phyloP scores from a whole-genome alignment of 2,113 vertebrate genomes.

The Gasterosteus aculeatus region DNA sequence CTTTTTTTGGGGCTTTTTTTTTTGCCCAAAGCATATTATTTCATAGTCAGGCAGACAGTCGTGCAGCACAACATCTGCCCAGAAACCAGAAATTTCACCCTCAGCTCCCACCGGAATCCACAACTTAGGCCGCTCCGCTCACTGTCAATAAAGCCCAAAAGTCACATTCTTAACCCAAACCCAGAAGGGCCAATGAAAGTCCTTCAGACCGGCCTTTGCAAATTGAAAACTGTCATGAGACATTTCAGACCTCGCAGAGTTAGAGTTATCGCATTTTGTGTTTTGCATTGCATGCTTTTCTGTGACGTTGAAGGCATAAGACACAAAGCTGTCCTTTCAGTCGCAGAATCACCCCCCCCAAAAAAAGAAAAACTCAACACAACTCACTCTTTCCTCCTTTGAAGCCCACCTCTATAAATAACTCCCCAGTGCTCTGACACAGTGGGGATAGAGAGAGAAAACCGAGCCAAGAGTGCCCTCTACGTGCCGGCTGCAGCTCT shows the following conservation, averaged over 20 bases:
- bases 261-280: not conserved
- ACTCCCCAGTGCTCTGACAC: slow-evolving; percentile 40
- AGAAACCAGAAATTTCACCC: slow-evolving; percentile 26
- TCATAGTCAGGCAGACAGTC: slow-evolving; percentile 27
- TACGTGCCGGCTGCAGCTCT: slow-evolving; percentile 50
- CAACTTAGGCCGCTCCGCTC: slow-evolving; percentile 43
- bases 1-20: slow-evolving; percentile 27
- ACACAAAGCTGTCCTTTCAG: slow-evolving; percentile 31
- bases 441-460: slow-evolving; percentile 41
- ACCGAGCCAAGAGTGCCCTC: slow-evolving; percentile 74
- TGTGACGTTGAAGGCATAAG: slow-evolving; percentile 29
- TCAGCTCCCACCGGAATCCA: slow-evolving; percentile 37
- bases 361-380: slow-evolving; percentile 27
- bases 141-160: slow-evolving; percentile 33
- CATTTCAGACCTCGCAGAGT: slow-evolving; percentile 10
- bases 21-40: slow-evolving; percentile 14
- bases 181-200: slow-evolving; percentile 14
- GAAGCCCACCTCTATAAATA: slow-evolving; percentile 69
- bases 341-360: slow-evolving; percentile 35
- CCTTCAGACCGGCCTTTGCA: not conserved
- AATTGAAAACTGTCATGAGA: not conserved
- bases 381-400: slow-evolving; percentile 55
- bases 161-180: slow-evolving; percentile 22
- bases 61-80: slow-evolving; percentile 32
- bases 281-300: slow-evolving; percentile 5